Evolutionary conservation across 30 jellyfish, hydroid and myxozoan genomes (phyloP).

Genomic region (Turritopsis dohrnii): DNA sequence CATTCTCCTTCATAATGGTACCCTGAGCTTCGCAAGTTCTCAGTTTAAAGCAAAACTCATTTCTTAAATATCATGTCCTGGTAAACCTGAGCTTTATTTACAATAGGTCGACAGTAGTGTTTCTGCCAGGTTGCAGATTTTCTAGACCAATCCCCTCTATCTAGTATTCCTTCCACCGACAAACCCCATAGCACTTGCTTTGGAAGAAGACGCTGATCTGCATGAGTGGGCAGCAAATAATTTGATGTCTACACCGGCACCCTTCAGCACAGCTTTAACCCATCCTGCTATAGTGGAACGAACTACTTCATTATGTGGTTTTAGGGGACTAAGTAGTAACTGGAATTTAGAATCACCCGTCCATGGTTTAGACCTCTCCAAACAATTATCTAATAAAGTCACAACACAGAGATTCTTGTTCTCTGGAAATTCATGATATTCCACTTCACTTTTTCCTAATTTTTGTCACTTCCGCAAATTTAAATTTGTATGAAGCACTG

Average conservation of each 20-base stretch:
- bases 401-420: constrained; percentile 31
- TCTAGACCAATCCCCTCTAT: not conserved
- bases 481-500: constrained; percentile 14
- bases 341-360: constrained; percentile 24
- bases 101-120: not conserved
- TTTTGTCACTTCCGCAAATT: constrained; percentile 30
- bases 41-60: not conserved
- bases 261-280: constrained; percentile 14
- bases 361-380: constrained; percentile 28
- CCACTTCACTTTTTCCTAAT: constrained; percentile 23
- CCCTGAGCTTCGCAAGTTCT: not conserved
- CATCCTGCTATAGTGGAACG: constrained; percentile 26
- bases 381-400: constrained; percentile 20
- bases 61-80: not conserved
- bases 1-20: not conserved
- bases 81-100: not conserved
- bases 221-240: constrained; percentile 20
- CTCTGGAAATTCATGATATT: constrained; percentile 15
- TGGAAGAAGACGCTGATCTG: constrained; percentile 22
- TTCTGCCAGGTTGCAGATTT: not conserved
- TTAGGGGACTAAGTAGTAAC: constrained; percentile 10
- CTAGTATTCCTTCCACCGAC: not conserved
- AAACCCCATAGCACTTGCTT: constrained; percentile 26
- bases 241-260: constrained; percentile 10
- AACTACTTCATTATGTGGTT: constrained; percentile 19